Evolutionary conservation across 2,797 vertebrate species (phyloP).

Genomic region (Spinibarbus caldwelli): DNA sequence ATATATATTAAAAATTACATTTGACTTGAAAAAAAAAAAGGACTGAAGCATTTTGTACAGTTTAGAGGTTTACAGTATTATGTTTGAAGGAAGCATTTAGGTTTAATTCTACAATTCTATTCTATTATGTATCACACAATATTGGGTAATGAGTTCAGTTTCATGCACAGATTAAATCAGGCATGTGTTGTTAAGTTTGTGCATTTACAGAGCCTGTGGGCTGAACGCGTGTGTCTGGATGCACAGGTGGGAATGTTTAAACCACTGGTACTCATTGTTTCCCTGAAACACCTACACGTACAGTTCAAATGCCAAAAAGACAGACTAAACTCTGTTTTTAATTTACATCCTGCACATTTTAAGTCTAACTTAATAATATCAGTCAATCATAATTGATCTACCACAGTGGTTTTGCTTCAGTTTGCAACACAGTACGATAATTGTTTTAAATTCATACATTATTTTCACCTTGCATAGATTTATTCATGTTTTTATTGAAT

Average conservation of each 20-base stretch:
- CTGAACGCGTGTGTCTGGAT: slow-evolving; percentile 31
- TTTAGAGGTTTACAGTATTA: background rate
- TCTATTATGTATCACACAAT: background rate
- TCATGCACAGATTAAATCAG: background rate
- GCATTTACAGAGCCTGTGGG: slow-evolving; percentile 18
- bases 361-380: slow-evolving; percentile 2
- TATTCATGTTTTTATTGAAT: background rate
- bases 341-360: background rate
- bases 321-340: background rate
- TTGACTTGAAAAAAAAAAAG: background rate
- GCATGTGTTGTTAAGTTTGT: background rate
- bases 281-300: background rate
- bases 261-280: slow-evolving; percentile 16
- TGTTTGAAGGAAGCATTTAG: background rate
- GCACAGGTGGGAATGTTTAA: slow-evolving; percentile 53
- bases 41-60: background rate
- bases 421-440: background rate
- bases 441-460: background rate
- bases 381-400: background rate
- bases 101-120: background rate
- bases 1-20: background rate
- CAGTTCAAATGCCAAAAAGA: background rate
- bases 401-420: background rate
- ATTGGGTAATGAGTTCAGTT: background rate
- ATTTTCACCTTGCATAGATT: background rate